Base-by-base conservation (phyloP, 2,888 invertebrate species). In the Torymus auratus region DNA sequence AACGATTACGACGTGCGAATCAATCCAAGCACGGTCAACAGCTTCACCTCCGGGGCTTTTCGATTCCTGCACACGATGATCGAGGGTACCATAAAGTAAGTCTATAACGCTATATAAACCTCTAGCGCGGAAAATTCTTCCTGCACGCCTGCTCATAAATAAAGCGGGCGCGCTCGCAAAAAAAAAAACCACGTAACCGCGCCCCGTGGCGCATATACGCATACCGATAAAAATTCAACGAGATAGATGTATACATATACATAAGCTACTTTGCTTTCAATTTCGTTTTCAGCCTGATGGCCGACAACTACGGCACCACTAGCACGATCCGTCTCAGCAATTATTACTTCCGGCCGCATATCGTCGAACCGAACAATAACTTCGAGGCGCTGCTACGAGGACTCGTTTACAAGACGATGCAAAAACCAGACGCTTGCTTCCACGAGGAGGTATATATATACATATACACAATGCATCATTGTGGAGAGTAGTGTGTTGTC, bases 31-130 rank as follows among this genome's bases (percentile, higher is more conserved):
- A 92, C 94, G 2, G 88, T 93, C 0, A 94, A 94, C 87, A 93
- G 92, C 73, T 94, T 94, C 86, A 93, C 94, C 0, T 92, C 94
- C 0, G 94, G 93, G 17, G 94, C 94, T 0, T 94, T 94, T 86
- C 91, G 95, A 87, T 93, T 93, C 86, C 94, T 94, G 83, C 94
- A 95, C 88, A 92, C 93, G 0, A 91, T 94, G 84, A 93, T 95
- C 78, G 92, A 91, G 80, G 92, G 92, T 28, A 87, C 90, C 83
- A 85, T 92, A 60, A 78, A 82, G 87, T 86, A 82, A 61, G 82
- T 78, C 14, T 1, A 10, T 1, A 10, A 2, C 28, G 28, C 41
- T 41, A 41, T 7, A 41, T 41, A 5, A 41, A 41, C 41, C 41
- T 41, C 41, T 41, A 5, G 41, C 41, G 41, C 7, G 41, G 41